Evolutionary conservation across 2,113 vertebrate genomes (phyloP), one percentile per base, ranked within the genome.

Genomic region (Cisticola juncidis): DNA sequence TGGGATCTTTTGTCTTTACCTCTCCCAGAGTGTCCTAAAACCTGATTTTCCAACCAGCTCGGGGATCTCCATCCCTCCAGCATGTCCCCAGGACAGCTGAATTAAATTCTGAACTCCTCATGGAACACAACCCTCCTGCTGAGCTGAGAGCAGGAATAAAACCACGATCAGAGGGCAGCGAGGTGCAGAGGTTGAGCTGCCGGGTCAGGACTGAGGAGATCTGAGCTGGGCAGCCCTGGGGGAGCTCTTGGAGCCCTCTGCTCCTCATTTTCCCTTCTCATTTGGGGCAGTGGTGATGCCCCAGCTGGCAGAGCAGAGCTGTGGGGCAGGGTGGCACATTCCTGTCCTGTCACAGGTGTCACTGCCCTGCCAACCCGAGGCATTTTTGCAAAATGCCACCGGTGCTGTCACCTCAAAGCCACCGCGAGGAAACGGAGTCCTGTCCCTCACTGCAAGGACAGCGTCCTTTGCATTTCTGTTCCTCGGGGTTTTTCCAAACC

Each of bases 401-500:
- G n/a, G 2, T 14, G 50, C 79, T 24, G 50, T 29, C 72, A 28
- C 17, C 81, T 44, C 85, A 35, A 21, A 72, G 20, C 14, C n/a
- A 1, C 40, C 0, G 81, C 48, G 7, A 17, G 72, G 19, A 16
- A 28, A 11, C 0, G 4, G 25, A 64, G 36, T 50, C 35, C 35
- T 35, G 77, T n/a, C 86, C 87, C 56, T 54, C 35, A 0, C 20
- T 1, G 44, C 44, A 5, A 23, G 83, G 79, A 33, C 80, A 25
- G 13, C 2, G 3, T 3, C 1, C 61, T 68, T 11, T 1, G 69
- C 51, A 0, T 35, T 86, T 31, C 35, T 28, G 14, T 3, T 9
- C 65, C 74, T 8, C 38, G 0, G 3, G 1, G 14, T 2, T 47
- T 14, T 9, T 2, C 15, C 23, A 0, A 6, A 24, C 38, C 38